Evolutionary conservation across 1,140 invertebrate species (phyloP), one percentile per base, ranked within the genome.

Genomic region (Bombus balteatus): DNA sequence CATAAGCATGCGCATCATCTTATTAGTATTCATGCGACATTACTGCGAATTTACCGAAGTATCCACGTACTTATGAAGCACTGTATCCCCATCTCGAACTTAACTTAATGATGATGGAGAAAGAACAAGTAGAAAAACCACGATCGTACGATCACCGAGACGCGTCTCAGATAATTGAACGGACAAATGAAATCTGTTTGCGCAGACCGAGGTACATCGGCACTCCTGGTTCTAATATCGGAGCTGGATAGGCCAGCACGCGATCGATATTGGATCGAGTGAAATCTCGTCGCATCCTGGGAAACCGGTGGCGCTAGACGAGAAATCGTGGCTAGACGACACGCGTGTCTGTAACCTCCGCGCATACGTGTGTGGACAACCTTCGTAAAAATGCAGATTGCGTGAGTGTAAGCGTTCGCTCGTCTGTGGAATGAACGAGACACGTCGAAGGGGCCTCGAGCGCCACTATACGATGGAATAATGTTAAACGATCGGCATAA

Each of bases 321-420:
- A 57, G 70, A 59, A 57, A 65, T 8, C 28, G 12, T 57, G 32
- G 28, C 25, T 37, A n/a, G 53, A 28, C 28, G 53, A 73, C 65
- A 70, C 79, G 57, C 37, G 39, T 70, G 37, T 25, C 34, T 9
- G 37, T 25, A 32, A 47, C 18, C 47, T 53, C 5, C 1, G 47
- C 18, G 6, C 47, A 18, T 22, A 22, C 47, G 18, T 53, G 47
- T 53, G 47, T 53, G 47, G 47, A 22, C 47, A 53, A 53, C 47
- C 47, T 53, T 53, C 47, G 47, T 53, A 53, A 82, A 73, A 75
- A 82, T 75, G 81, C 41, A 59, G 59, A 47, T 83, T 83, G 81
- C 81, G 41, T 37, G n/a, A 75, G 32, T 15, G 28, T 37, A 53
- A 53, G 39, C 62, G n/a, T 65, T 65, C 28, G 28, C 3, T n/a